Conservation (phyloP, 2,888 invertebrate species). For the Trachelus iudaicus region DNA sequence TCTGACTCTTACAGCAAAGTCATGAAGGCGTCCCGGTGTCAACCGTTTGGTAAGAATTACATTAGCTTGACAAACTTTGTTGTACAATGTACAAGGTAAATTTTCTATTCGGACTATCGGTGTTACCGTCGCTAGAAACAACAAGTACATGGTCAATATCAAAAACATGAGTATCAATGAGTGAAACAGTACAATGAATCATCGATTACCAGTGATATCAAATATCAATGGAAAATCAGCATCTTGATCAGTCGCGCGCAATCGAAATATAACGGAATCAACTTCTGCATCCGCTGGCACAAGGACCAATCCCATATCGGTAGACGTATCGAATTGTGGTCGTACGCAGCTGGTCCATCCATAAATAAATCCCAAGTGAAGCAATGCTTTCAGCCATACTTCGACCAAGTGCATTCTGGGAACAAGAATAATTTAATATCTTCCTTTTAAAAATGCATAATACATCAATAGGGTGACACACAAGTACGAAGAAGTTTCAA, state of each 20-base stretch:
- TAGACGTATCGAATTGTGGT: slow-evolving; percentile 86
- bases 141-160: neutral
- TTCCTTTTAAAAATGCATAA: neutral
- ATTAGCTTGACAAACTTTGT: slow-evolving; percentile 91
- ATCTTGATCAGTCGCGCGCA: slow-evolving; percentile 88
- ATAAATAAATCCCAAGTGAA: slow-evolving; percentile 57
- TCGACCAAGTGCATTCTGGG: slow-evolving; percentile 59
- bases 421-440: neutral
- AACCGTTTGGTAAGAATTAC: slow-evolving; percentile 81
- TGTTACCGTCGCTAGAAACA: slow-evolving; percentile 72
- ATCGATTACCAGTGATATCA: slow-evolving; percentile 75
- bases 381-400: slow-evolving; percentile 60
- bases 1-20: slow-evolving; percentile 77
- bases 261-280: slow-evolving; percentile 86
- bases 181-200: slow-evolving; percentile 5
- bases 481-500: neutral
- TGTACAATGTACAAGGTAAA: slow-evolving; percentile 86
- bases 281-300: slow-evolving; percentile 86
- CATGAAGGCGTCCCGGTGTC: slow-evolving; percentile 85
- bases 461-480: neutral
- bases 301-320: slow-evolving; percentile 83
- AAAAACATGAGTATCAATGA: slow-evolving; percentile 1
- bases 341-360: slow-evolving; percentile 68
- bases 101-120: slow-evolving; percentile 83
- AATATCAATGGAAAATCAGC: slow-evolving; percentile 89